phyloP scores from a whole-genome alignment of 2,113 vertebrate species.

The Coptodon bakossiorum region DNA sequence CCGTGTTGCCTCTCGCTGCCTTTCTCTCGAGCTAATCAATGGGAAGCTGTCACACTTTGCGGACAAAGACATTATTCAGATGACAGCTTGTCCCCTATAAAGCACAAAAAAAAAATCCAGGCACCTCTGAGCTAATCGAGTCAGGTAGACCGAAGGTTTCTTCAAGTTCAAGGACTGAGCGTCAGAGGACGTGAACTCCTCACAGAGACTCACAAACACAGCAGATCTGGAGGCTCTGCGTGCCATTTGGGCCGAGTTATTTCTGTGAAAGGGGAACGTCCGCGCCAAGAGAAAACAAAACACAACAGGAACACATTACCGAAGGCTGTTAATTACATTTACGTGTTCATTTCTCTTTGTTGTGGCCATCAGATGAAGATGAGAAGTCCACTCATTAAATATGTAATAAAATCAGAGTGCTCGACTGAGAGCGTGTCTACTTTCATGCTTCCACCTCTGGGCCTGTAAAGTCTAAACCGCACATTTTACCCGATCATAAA shows the following conservation, averaged over 20 bases:
- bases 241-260: slow-evolving; percentile 54
- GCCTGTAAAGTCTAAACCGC: slow-evolving; percentile 54
- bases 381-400: slow-evolving; percentile 50
- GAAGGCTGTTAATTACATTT: slow-evolving; percentile 50
- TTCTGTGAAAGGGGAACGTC: slow-evolving; percentile 21
- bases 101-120: neutral
- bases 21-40: slow-evolving; percentile 27
- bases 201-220: neutral
- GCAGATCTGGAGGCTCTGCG: neutral
- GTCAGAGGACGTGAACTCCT: slow-evolving; percentile 41
- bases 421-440: slow-evolving; percentile 11
- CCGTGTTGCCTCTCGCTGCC: neutral
- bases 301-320: slow-evolving; percentile 52
- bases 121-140: slow-evolving; percentile 4
- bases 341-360: slow-evolving; percentile 55
- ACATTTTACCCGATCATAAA: slow-evolving; percentile 57
- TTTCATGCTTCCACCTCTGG: slow-evolving; percentile 31
- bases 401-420: slow-evolving; percentile 50
- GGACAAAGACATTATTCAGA: slow-evolving; percentile 50
- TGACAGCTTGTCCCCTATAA: neutral
- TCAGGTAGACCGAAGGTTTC: slow-evolving; percentile 24
- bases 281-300: slow-evolving; percentile 25
- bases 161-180: slow-evolving; percentile 35
- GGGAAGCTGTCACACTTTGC: slow-evolving; percentile 13
- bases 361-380: slow-evolving; percentile 58